Conservation (phyloP, 2,888 invertebrate species). For the Hybos culiciformis region DNA sequence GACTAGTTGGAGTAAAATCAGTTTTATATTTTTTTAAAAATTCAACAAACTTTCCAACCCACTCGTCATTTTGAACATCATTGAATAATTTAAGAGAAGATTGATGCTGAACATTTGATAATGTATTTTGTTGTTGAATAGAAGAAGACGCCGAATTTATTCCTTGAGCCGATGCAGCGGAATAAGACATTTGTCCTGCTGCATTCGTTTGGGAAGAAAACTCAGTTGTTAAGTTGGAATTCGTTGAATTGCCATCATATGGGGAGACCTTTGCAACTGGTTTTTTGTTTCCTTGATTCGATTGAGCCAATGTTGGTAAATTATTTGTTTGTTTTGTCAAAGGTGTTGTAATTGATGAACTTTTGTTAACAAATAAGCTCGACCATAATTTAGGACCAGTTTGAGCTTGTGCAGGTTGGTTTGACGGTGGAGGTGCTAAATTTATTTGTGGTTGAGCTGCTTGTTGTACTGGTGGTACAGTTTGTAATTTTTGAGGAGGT, state of each 20-base stretch:
- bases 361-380: conserved; percentile 43
- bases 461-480: background rate
- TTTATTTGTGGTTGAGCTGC: conserved; percentile 1
- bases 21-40: conserved; percentile 60
- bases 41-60: conserved; percentile 45
- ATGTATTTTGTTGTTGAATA: conserved; percentile 6
- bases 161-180: conserved; percentile 35
- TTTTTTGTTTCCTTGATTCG: conserved; percentile 29
- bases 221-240: conserved; percentile 17
- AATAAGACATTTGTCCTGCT: conserved; percentile 32
- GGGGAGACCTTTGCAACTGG: conserved; percentile 50
- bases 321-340: background rate
- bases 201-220: conserved; percentile 23
- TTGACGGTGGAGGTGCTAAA: conserved; percentile 5
- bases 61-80: conserved; percentile 22
- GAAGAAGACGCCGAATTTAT: conserved; percentile 14
- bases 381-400: conserved; percentile 45
- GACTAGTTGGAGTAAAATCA: conserved; percentile 63
- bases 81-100: conserved; percentile 6
- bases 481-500: conserved; percentile 31
- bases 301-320: conserved; percentile 12
- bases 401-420: conserved; percentile 9
- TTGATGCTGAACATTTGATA: conserved; percentile 6
- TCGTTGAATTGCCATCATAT: conserved; percentile 32
- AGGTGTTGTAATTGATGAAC: conserved; percentile 9